Conservation (phyloP, 2,888 invertebrate genomes). For the Myopa tessellatipennis region DNA sequence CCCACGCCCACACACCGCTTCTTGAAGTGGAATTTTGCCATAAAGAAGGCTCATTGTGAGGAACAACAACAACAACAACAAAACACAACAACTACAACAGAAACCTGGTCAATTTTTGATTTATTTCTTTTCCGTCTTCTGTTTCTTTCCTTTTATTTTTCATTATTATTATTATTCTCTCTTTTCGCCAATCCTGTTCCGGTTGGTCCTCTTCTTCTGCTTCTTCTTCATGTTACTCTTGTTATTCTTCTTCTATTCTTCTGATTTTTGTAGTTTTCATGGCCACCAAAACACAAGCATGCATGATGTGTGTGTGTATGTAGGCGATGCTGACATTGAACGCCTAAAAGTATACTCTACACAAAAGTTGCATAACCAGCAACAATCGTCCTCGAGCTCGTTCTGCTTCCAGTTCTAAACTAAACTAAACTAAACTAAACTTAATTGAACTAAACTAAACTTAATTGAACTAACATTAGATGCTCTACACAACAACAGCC, state of each 20-base stretch:
- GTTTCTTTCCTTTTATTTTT: not conserved
- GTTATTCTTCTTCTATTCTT: slow-evolving; percentile 1
- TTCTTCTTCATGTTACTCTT: not conserved
- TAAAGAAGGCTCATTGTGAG: too few species aligned
- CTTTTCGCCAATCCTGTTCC: slow-evolving; percentile 1
- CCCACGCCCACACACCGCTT: too few species aligned
- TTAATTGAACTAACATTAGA: slow-evolving; percentile 5
- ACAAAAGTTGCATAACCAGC: slow-evolving; percentile 31
- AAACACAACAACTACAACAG: too few species aligned
- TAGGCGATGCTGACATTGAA: slow-evolving; percentile 22
- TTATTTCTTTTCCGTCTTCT: not conserved
- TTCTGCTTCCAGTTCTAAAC: not conserved
- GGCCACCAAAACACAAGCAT: slow-evolving; percentile 19
- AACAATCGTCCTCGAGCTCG: not conserved
- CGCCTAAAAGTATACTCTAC: slow-evolving; percentile 35
- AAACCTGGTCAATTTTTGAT: not conserved
- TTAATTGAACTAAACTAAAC: not conserved
- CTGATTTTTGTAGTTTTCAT: slow-evolving; percentile 33
- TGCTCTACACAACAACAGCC: slow-evolving; percentile 26
- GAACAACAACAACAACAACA: too few species aligned
- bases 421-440: not conserved
- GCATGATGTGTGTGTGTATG: not conserved
- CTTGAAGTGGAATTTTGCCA: too few species aligned
- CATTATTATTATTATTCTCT: not conserved
- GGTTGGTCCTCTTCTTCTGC: not conserved